phyloP scores from a whole-genome alignment of 2,888 invertebrate genomes.

The Dolichopus griseipennis region DNA sequence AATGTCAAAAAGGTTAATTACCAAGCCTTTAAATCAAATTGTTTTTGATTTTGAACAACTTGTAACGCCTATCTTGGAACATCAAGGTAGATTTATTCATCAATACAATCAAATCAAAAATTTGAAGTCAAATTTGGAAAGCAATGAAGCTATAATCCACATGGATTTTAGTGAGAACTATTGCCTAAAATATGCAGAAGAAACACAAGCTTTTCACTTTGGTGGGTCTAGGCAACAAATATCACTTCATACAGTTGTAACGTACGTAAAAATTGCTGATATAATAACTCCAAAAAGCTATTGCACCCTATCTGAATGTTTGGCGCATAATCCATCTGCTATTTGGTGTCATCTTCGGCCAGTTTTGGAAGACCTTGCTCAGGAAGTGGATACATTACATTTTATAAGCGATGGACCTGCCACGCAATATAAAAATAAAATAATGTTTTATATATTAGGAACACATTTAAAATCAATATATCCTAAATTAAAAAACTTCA shows the following conservation, averaged over 20 bases:
- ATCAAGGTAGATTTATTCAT: slow-evolving; percentile 7
- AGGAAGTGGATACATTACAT: background rate
- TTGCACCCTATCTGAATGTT: slow-evolving; percentile 9
- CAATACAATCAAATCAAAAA: slow-evolving; percentile 5
- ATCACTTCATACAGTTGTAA: slow-evolving; percentile 6
- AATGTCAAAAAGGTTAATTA: too few relatives aligned
- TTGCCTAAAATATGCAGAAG: slow-evolving; percentile 7
- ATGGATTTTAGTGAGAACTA: slow-evolving; percentile 14
- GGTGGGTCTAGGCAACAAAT: slow-evolving; percentile 8
- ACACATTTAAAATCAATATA: slow-evolving; percentile 26
- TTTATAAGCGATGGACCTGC: background rate
- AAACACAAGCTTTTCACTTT: slow-evolving; percentile 13
- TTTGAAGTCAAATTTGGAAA: slow-evolving; percentile 8
- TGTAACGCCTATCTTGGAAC: background rate
- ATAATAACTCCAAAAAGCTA: background rate
- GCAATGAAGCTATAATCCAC: slow-evolving; percentile 11
- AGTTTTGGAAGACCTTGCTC: background rate
- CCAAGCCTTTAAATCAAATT: too few relatives aligned
- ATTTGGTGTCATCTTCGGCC: slow-evolving; percentile 9
- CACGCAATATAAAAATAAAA: slow-evolving; percentile 25
- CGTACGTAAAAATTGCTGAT: background rate
- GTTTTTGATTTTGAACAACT: background rate
- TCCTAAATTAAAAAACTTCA: slow-evolving; percentile 24
- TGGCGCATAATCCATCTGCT: background rate
- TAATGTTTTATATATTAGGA: slow-evolving; percentile 30